Evolutionary conservation across 1,140 invertebrate species (phyloP), one percentile per base, ranked within the genome.

Genomic region (Telenomus remus): DNA sequence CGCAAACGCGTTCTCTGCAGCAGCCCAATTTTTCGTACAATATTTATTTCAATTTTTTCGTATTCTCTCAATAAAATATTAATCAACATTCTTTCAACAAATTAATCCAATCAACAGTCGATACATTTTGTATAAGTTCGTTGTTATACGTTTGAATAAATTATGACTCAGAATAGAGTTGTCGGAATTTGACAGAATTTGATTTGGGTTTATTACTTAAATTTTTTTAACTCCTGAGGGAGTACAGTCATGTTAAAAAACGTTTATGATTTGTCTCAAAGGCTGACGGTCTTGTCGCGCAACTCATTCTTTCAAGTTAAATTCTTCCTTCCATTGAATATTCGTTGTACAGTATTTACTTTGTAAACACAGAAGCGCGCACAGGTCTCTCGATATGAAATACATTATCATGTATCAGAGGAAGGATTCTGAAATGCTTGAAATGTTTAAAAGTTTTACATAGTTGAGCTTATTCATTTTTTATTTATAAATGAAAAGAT

Each of bases 271-370:
- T 39, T 39, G 37, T 39, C 37, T 39, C 19, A 27, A 6, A 27
- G 19, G n/a, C 6, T 27, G 19, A 6, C 19, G n/a, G n/a, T 27
- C 19, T 27, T 27, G 19, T 27, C 19, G 6, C 66, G 59, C 57
- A 35, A 55, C 50, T 65, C 51, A 60, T 73, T 65, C 64, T 76
- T 68, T 72, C 65, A 48, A 74, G 56, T 77, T 55, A 64, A 63
- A 78, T 80, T 80, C 79, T 76, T 60, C 57, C 64, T 75, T 61
- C 61, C 71, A 63, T 68, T 68, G 61, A 59, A 43, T 48, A 68
- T 50, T 53, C 63, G 53, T 66, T 71, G 65, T n/a, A n/a, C n/a
- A 39, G 19, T 76, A 75, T 78, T 76, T 80, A 63, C 73, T 78
- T 63, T 61, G 54, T 63, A 70, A 71, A 74, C 55, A 64, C 71